Evolutionary conservation across 2,797 vertebrate genomes (phyloP).

Genomic region (Halcyon chelicuti): DNA sequence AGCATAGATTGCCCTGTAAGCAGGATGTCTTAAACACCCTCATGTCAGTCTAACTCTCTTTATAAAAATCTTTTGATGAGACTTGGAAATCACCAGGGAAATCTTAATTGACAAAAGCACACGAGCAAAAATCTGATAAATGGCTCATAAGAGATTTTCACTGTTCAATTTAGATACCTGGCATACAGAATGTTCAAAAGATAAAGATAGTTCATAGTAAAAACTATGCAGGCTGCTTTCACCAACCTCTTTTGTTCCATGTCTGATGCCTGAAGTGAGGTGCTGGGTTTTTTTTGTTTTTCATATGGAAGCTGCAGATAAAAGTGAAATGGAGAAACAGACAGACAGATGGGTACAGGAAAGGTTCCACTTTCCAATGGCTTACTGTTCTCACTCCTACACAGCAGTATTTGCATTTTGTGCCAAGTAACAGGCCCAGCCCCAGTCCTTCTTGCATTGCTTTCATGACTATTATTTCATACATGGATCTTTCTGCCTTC

Average conservation of each 20-base stretch:
- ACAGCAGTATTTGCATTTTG: background rate
- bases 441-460: background rate
- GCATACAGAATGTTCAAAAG: background rate
- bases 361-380: background rate
- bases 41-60: background rate
- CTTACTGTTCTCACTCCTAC: background rate
- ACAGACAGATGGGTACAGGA: background rate
- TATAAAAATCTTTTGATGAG: background rate
- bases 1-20: background rate
- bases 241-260: background rate
- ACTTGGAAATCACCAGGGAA: background rate
- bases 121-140: constrained; percentile 11
- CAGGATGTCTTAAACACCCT: background rate
- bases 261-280: background rate
- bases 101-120: constrained; percentile 14
- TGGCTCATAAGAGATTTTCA: constrained; percentile 10
- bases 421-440: background rate
- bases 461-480: background rate
- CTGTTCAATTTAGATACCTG: background rate
- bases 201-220: background rate
- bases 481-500: background rate
- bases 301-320: background rate
- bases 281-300: background rate
- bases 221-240: background rate
- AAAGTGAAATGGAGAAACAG: background rate